Percentiles rank a stretch among this genome's conserved stretches.
Conservation (phyloP, 2,888 invertebrate genomes). For the Ophion ellenae region DNA sequence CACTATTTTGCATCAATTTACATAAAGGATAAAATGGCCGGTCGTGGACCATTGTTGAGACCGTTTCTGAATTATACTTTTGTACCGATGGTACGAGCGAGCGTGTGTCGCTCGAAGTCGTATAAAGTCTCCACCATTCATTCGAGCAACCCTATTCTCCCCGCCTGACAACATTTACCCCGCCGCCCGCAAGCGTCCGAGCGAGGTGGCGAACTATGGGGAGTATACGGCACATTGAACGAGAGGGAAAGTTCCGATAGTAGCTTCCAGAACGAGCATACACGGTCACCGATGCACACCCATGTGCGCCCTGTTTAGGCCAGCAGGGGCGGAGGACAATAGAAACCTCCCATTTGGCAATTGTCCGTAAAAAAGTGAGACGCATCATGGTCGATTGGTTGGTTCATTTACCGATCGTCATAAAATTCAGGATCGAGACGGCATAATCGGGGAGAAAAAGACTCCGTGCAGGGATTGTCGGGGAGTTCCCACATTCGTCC, state of each 20-base stretch:
- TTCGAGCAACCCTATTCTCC: conserved; percentile 10
- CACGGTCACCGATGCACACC: neutral
- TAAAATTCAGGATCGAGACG: no score
- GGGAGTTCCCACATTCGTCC: no score
- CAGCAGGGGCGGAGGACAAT: no score
- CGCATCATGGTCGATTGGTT: no score
- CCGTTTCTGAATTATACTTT: conserved; percentile 80
- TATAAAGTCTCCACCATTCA: conserved; percentile 23
- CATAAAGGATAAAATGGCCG: conserved; percentile 81
- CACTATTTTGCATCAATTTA: conserved; percentile 82
- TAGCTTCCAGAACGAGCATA: neutral
- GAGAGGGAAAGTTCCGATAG: conserved; percentile 29
- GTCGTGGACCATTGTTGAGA: conserved; percentile 76
- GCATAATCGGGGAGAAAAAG: no score
- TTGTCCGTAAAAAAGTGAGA: no score
- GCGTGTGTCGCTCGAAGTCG: conserved; percentile 15
- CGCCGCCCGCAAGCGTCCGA: neutral
- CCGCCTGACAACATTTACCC: neutral
- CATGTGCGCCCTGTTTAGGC: no score
- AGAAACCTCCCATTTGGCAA: no score
- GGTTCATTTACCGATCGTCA: no score
- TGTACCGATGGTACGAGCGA: conserved; percentile 6
- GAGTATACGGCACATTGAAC: neutral
- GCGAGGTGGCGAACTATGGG: conserved; percentile 18
- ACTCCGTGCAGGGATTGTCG: no score